Conservation (phyloP, 2,113 vertebrate genomes). For the Naja naja region DNA sequence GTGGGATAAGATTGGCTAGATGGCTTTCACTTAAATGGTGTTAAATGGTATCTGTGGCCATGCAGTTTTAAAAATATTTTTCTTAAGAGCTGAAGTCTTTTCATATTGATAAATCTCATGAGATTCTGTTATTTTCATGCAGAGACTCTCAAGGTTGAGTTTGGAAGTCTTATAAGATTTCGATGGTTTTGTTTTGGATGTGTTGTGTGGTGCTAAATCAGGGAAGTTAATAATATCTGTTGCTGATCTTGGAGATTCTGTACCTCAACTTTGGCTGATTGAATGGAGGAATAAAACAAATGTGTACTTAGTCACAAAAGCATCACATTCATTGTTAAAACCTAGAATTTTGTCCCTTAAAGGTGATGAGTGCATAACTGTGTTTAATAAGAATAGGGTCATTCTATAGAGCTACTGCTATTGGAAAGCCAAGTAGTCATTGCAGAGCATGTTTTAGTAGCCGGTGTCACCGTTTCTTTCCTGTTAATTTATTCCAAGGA, state of each 20-base stretch:
- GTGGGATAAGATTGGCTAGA: background rate
- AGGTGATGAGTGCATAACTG: background rate
- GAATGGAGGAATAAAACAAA: background rate
- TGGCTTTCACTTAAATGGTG: background rate
- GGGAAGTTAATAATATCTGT: background rate
- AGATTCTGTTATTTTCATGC: background rate
- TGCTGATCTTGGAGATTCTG: background rate
- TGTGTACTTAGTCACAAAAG: background rate
- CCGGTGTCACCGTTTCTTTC: conserved; percentile 38
- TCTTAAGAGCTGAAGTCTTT: background rate
- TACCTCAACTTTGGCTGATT: background rate
- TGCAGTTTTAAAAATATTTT: background rate
- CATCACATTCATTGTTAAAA: background rate
- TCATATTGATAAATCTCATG: background rate
- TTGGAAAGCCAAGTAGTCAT: background rate
- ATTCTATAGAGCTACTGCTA: background rate
- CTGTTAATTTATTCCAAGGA: conserved; percentile 53
- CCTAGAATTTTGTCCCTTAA: background rate
- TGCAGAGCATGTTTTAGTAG: background rate
- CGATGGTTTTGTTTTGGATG: background rate
- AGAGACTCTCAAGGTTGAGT: background rate
- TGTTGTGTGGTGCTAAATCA: background rate
- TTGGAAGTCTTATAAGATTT: background rate
- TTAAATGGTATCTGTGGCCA: background rate
- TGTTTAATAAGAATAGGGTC: conserved; percentile 16